Evolutionary conservation across 2,888 invertebrate genomes (phyloP).

Genomic region (Hartigia nigra): DNA sequence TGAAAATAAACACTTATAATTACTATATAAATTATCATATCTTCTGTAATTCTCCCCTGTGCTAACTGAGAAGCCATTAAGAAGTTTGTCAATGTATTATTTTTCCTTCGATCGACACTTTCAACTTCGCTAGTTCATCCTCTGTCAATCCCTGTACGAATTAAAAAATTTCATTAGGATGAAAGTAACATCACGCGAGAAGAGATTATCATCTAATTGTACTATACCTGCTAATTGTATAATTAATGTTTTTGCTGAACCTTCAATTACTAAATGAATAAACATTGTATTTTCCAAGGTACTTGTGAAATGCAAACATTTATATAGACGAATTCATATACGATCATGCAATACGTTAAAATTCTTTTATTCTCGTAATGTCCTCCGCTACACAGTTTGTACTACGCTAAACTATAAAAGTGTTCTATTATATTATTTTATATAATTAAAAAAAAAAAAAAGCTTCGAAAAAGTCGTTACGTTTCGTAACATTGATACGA

Average conservation of each 20-base stretch:
- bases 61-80: not conserved
- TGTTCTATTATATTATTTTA: slow-evolving; percentile 43
- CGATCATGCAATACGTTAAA: slow-evolving; percentile 11
- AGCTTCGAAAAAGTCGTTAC: slow-evolving; percentile 23
- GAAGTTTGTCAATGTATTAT: not conserved
- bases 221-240: not conserved
- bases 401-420: slow-evolving; percentile 47
- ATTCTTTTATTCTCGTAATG: slow-evolving; percentile 41
- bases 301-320: not conserved
- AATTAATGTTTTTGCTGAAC: not conserved
- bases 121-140: not conserved
- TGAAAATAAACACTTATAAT: slow-evolving; percentile 46
- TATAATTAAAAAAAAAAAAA: slow-evolving; percentile 36
- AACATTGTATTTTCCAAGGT: not conserved
- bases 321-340: not conserved
- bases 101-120: not conserved
- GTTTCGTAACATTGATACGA: not conserved
- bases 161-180: not conserved
- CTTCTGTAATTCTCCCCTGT: not conserved
- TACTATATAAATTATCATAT: not conserved
- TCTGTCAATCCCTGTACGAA: not conserved
- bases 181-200: not conserved
- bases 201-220: not conserved
- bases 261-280: not conserved
- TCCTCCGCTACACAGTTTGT: slow-evolving; percentile 49